Percentiles rank a stretch among this genome's conserved stretches.
phyloP scores from a whole-genome alignment of 1,140 invertebrate species.

The Tetranychus cinnabarinus region DNA sequence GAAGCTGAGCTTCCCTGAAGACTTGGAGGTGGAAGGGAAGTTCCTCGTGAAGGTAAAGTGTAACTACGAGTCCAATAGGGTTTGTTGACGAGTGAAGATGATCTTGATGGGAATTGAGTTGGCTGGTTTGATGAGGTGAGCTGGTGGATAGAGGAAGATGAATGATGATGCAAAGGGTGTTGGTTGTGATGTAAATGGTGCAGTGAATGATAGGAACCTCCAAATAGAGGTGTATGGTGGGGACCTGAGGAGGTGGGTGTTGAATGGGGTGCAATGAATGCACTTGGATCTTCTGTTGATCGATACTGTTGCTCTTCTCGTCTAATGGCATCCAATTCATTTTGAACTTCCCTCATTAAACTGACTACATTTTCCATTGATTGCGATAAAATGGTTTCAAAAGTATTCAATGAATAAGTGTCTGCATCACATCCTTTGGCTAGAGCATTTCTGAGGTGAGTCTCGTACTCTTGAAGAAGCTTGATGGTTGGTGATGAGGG shows the following conservation, averaged over 20 bases:
- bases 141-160: background rate
- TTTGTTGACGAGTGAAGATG: background rate
- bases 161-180: background rate
- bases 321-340: conserved; percentile 15
- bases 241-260: background rate
- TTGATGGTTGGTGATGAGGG: conserved; percentile 12
- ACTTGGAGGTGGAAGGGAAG: background rate
- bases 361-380: conserved; percentile 74
- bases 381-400: conserved; percentile 69
- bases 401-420: conserved; percentile 75
- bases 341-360: conserved; percentile 17
- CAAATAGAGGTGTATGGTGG: background rate
- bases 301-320: conserved; percentile 14
- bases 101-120: background rate
- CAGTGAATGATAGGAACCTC: background rate
- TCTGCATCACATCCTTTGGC: conserved; percentile 80
- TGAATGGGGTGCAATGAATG: conserved; percentile 8
- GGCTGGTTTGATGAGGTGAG: background rate
- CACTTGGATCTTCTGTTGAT: background rate
- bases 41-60: background rate
- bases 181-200: background rate
- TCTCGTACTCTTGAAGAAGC: conserved; percentile 42
- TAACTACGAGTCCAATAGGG: conserved; percentile 1
- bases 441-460: conserved; percentile 73
- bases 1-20: background rate